A percentile compares a stretch with the other conserved stretches of the same genome.
Conservation (phyloP, 2,113 vertebrate species). For the Eudyptes chrysolophus region DNA sequence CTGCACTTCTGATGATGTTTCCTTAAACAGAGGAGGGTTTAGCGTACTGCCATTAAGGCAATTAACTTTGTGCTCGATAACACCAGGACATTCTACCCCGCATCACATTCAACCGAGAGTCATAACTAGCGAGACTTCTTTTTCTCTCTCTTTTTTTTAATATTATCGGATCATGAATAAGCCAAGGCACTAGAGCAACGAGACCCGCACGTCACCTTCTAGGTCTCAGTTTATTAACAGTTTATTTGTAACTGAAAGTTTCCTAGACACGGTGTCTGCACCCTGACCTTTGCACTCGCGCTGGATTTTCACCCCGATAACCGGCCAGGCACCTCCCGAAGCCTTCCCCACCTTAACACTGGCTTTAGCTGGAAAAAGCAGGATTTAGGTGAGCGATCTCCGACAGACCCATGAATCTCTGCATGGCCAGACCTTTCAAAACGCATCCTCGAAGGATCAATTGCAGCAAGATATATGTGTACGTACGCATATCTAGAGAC, state of each 20-base stretch:
- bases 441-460: neutral
- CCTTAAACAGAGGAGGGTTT: neutral
- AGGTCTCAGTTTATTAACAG: neutral
- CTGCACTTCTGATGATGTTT: neutral
- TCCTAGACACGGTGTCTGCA: neutral
- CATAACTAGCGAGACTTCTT: rapidly evolving
- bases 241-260: neutral
- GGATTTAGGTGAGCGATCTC: neutral
- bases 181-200: rapidly evolving
- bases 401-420: rapidly evolving
- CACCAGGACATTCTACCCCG: rapidly evolving
- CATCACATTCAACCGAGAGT: neutral
- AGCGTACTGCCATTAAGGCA: neutral
- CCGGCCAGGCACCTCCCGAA: neutral
- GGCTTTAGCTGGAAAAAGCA: neutral
- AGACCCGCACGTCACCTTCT: rapidly evolving
- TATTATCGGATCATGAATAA: neutral
- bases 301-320: neutral
- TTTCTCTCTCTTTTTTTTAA: rapidly evolving
- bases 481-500: rapidly evolving
- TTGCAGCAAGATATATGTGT: rapidly evolving
- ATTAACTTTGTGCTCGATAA: neutral
- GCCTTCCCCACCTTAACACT: rapidly evolving
- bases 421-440: neutral
- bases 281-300: neutral